These are phyloP conservation scores for Pterobdella sp. DNA, from an alignment of 2,888 invertebrate genomes.

Conservation along the genomic window DNA sequence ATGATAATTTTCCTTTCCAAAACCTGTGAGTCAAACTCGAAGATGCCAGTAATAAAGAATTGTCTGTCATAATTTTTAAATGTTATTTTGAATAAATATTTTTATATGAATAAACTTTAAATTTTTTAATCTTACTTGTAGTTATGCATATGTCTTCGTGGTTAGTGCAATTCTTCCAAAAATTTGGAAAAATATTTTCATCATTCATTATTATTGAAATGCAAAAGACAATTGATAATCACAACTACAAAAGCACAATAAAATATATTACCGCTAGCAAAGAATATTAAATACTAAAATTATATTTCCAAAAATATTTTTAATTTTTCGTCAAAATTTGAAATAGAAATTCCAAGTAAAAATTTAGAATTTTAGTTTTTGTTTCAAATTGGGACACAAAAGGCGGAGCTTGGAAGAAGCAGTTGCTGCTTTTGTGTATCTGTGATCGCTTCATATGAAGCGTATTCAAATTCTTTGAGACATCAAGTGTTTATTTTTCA, in stretches of 20 bases:
- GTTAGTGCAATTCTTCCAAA: neutral
- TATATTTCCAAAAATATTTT: no score
- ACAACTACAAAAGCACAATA: neutral
- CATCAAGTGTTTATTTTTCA: no score
- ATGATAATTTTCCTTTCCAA: neutral
- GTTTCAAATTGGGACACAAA: no score
- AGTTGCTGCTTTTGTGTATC: no score
- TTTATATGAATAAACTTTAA: neutral
- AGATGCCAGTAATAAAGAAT: neutral
- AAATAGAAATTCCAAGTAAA: no score
- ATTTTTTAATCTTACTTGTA: neutral
- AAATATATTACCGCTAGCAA: neutral
- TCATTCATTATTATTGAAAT: neutral
- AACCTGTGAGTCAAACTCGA: constrained; percentile 14
- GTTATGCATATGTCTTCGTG: neutral
- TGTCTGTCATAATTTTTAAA: neutral
- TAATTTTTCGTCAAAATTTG: no score
- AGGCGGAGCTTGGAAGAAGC: no score
- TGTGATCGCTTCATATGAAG: no score
- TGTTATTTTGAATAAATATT: neutral
- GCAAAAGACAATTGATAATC: neutral
- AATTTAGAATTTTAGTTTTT: no score
- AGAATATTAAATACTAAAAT: no score
- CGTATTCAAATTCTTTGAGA: no score
- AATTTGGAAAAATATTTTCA: neutral